A percentile compares a stretch with the other conserved stretches of the same genome.
Evolutionary conservation across 2,888 invertebrate species (phyloP).

Genomic region (Campopleginae sp.): DNA sequence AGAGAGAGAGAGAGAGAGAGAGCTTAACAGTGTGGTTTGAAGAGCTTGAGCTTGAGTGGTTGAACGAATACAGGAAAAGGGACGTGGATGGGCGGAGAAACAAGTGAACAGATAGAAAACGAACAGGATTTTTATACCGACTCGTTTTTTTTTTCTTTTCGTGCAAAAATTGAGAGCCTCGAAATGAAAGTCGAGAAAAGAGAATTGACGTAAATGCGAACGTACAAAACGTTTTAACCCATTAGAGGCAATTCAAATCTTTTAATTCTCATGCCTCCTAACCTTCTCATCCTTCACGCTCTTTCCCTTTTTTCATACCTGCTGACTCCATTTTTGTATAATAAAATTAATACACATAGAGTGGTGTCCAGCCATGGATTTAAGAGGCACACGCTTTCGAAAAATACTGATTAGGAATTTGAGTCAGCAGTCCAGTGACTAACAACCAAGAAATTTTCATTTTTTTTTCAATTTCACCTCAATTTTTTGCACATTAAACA

Average conservation of each 20-base stretch:
- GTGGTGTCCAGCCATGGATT: no score
- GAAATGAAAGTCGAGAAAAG: slow-evolving; percentile 20
- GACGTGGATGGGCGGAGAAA: slow-evolving; percentile 31
- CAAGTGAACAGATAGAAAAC: slow-evolving; percentile 41
- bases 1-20: slow-evolving; percentile 1
- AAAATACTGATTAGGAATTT: no score
- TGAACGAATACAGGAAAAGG: slow-evolving; percentile 36
- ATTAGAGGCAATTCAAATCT: slow-evolving; percentile 62
- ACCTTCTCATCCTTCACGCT: background rate
- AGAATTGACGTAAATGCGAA: slow-evolving; percentile 36
- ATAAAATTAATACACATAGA: no score
- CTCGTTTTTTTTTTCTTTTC: slow-evolving; percentile 32
- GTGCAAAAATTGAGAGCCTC: background rate
- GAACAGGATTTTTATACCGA: slow-evolving; percentile 8
- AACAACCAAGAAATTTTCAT: no score
- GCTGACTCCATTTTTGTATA: background rate
- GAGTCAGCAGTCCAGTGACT: no score
- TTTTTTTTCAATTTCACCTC: no score
- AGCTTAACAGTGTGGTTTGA: slow-evolving; percentile 31
- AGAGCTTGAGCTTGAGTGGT: slow-evolving; percentile 36
- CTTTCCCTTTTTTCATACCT: background rate
- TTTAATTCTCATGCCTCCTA: slow-evolving; percentile 45
- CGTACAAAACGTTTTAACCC: slow-evolving; percentile 58
- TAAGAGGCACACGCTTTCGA: no score
- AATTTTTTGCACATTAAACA: no score